A percentile compares a stretch with the other conserved stretches of the same genome.
Conservation (phyloP, 1,140 invertebrate species). For the Drosophila ogumai region DNA sequence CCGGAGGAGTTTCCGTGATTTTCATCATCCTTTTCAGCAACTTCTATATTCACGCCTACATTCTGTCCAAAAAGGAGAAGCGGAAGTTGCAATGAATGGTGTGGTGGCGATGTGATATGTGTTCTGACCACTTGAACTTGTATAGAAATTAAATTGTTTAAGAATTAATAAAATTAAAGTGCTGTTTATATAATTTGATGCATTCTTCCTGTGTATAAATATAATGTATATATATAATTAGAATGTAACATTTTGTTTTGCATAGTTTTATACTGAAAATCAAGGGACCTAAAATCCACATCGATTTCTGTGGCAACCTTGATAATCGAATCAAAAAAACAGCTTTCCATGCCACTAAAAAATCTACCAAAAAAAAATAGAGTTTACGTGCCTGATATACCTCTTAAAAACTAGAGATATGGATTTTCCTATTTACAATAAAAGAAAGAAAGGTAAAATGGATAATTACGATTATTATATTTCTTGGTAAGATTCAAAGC, state of each 20-base stretch:
- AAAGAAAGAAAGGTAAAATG: no score
- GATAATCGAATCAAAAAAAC: no score
- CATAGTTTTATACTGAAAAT: no score
- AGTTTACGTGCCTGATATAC: no score
- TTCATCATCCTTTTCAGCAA: constrained; percentile 27
- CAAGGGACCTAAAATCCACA: no score
- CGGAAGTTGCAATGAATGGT: constrained; percentile 3
- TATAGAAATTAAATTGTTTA: background rate
- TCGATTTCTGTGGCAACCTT: no score
- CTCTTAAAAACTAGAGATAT: no score
- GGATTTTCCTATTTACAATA: no score
- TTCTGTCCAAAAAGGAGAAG: background rate
- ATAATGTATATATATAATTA: no score
- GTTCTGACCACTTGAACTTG: background rate
- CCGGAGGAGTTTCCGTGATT: background rate
- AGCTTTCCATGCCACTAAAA: no score
- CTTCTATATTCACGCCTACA: constrained; percentile 22
- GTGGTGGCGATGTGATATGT: background rate
- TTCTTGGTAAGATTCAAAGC: background rate
- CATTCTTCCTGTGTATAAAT: background rate
- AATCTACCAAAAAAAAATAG: no score
- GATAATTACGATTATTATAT: background rate
- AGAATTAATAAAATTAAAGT: background rate
- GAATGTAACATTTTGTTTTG: no score
- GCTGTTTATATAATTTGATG: background rate